Percentiles rank a stretch among this genome's conserved stretches.
These are phyloP conservation scores for Hirudinaria manillensis DNA, from an alignment of 2,888 invertebrate species.

Conservation along the genomic window DNA sequence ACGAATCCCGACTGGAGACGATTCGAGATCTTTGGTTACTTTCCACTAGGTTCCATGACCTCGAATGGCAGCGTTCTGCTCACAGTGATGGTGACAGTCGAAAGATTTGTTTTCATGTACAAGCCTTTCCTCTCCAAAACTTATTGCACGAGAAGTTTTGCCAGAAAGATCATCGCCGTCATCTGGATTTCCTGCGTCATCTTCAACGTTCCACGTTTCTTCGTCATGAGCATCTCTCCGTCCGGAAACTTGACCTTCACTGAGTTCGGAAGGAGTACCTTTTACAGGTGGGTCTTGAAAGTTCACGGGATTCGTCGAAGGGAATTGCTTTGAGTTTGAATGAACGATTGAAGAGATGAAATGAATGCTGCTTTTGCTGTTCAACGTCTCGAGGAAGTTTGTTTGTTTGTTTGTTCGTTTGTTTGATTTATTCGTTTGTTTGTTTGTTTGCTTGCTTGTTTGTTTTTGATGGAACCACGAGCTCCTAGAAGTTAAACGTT, in stretches of 20 bases:
- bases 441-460: not conserved
- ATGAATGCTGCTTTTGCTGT: not conserved
- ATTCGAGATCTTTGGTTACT: constrained; percentile 37
- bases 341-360: not conserved
- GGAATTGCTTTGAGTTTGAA: not conserved
- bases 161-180: constrained; percentile 19
- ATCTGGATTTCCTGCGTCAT: constrained; percentile 29
- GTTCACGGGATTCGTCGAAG: no score
- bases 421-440: not conserved
- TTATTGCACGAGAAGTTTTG: constrained; percentile 33
- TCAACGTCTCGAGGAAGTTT: not conserved
- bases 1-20: constrained; percentile 29
- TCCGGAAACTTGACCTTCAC: constrained; percentile 32
- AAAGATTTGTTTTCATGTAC: constrained; percentile 38
- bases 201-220: constrained; percentile 37
- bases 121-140: constrained; percentile 31
- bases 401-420: not conserved
- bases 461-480: no score
- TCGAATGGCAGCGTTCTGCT: constrained; percentile 36
- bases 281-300: constrained; percentile 16
- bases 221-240: constrained; percentile 31
- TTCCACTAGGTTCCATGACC: constrained; percentile 34
- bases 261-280: constrained; percentile 30
- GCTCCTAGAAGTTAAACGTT: no score
- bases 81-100: constrained; percentile 37